Percentiles rank a stretch among this genome's conserved stretches.
These are phyloP conservation scores for Synergus laeviventris DNA, from an alignment of 2,888 invertebrate species.

Conservation along the genomic window DNA sequence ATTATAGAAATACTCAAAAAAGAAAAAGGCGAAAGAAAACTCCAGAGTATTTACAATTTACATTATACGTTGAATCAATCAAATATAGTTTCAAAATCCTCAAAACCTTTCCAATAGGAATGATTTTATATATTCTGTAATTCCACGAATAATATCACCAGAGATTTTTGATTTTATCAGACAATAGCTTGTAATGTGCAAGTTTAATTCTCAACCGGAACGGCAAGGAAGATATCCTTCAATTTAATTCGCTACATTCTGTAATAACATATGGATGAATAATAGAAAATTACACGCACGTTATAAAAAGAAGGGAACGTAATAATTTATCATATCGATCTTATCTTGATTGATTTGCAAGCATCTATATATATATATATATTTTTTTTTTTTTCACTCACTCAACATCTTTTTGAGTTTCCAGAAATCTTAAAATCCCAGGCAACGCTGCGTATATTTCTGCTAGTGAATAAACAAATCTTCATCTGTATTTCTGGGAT, in stretches of 20 bases:
- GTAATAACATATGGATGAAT: neutral
- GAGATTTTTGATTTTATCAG: neutral
- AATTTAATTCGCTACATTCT: constrained; percentile 7
- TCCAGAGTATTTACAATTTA: no score
- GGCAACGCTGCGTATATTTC: no score
- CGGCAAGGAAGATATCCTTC: neutral
- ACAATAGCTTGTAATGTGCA: neutral
- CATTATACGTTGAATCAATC: no score
- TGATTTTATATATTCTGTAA: no score
- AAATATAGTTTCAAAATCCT: no score
- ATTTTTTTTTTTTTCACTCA: no score
- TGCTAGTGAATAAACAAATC: neutral
- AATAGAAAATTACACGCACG: neutral
- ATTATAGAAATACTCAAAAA: no score
- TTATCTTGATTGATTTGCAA: neutral
- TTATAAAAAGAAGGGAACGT: neutral
- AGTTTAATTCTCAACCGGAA: neutral
- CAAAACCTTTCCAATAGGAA: no score
- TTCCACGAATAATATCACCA: neutral
- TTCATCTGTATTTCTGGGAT: neutral
- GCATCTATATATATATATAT: no score
- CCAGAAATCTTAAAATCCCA: no score
- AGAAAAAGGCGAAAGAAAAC: no score
- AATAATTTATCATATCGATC: neutral
- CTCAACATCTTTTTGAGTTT: no score